A percentile compares a stretch with the other conserved stretches of the same genome.
Conservation (phyloP, 2,888 invertebrate species). For the Tillus elongatus region DNA sequence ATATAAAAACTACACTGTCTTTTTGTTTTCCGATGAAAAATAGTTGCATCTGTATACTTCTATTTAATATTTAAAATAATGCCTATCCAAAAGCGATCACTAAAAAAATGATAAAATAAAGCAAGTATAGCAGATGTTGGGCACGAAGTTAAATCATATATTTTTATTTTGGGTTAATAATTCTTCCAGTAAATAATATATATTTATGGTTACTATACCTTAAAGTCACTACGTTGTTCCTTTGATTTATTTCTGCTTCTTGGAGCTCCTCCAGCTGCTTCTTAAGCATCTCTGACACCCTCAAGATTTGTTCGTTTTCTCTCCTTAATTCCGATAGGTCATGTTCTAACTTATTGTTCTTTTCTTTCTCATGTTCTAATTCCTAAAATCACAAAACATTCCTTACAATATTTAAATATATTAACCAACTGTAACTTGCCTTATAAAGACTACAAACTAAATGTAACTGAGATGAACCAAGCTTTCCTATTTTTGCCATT, state of each 20-base stretch:
- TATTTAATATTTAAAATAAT: too few species aligned
- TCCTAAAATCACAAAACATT: constrained; percentile 38
- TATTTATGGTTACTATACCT: constrained; percentile 34
- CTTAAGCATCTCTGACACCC: constrained; percentile 57
- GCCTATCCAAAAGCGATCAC: too few species aligned
- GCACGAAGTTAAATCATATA: too few species aligned
- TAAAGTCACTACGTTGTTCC: constrained; percentile 46
- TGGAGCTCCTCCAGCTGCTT: constrained; percentile 56
- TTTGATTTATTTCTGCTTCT: constrained; percentile 52
- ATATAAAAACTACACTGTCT: too few species aligned
- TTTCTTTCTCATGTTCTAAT: constrained; percentile 45
- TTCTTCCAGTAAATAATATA: too few species aligned
- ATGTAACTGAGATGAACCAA: constrained; percentile 1
- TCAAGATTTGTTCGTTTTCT: constrained; percentile 53
- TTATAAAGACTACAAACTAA: neutral
- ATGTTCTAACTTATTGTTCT: constrained; percentile 45
- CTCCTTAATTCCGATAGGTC: constrained; percentile 46
- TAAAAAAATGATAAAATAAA: too few species aligned
- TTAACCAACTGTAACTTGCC: too few species aligned
- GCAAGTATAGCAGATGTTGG: too few species aligned
- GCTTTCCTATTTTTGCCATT: too few species aligned
- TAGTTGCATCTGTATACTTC: too few species aligned
- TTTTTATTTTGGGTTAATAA: too few species aligned
- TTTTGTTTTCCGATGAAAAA: too few species aligned
- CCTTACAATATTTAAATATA: neutral